Percentiles rank a stretch among this genome's conserved stretches.
These are phyloP conservation scores for Phalacrocorax pelagicus DNA, from an alignment of 2,113 vertebrate genomes.

Conservation along the genomic window DNA sequence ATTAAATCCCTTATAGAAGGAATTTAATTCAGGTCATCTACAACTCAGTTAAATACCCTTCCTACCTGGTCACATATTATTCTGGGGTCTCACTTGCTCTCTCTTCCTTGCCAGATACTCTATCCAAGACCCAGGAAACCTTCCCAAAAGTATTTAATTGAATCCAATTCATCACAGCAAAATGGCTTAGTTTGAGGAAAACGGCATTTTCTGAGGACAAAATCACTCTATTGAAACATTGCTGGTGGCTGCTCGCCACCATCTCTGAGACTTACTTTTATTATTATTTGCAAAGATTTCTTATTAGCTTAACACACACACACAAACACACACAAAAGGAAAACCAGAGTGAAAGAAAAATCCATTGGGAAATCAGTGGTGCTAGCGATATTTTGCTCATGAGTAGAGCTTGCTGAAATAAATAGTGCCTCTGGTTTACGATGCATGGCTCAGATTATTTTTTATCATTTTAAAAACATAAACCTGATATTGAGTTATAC, in stretches of 20 bases:
- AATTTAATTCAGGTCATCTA: neutral
- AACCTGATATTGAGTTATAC: neutral
- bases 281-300: neutral
- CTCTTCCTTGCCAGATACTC: neutral
- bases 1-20: neutral
- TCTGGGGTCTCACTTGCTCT: neutral
- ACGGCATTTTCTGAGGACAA: neutral
- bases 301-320: neutral
- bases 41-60: neutral
- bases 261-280: neutral
- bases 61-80: neutral
- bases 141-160: neutral
- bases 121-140: neutral
- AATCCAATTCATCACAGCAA: neutral
- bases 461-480: neutral
- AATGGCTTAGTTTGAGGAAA: neutral
- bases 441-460: neutral
- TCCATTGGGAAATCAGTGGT: neutral
- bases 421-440: neutral
- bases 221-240: neutral
- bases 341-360: neutral
- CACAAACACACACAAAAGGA: too few species aligned
- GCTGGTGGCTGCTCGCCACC: rapidly evolving
- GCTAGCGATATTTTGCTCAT: neutral
- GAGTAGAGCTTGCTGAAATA: neutral